A percentile compares a stretch with the other conserved stretches of the same genome.
Conservation (phyloP, 2,888 invertebrate species). For the Lithophane socia region DNA sequence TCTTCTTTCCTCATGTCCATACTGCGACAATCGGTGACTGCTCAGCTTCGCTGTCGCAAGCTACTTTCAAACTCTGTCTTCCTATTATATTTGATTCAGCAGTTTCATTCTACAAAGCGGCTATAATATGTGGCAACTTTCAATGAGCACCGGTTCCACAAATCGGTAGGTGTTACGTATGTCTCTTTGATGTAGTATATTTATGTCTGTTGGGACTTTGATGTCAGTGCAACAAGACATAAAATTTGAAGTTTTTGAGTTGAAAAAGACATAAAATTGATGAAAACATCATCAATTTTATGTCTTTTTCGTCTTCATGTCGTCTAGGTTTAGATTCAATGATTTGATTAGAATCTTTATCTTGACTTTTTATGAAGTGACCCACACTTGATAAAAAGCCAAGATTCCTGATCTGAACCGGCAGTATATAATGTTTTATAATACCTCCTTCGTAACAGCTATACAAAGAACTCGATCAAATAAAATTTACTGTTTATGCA, state of each 20-base stretch:
- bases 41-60: not conserved
- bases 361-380: not conserved
- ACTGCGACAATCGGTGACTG: not conserved
- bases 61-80: not conserved
- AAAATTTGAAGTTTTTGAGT: too few species aligned
- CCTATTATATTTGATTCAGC: constrained; percentile 8
- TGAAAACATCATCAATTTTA: not conserved
- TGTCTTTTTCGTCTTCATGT: not conserved
- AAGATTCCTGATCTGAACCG: not conserved
- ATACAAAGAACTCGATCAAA: not conserved
- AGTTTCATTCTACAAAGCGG: constrained; percentile 5
- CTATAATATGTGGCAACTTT: constrained; percentile 10
- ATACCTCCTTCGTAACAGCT: not conserved
- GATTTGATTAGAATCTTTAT: not conserved
- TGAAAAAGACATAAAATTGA: too few species aligned
- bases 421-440: not conserved
- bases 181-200: not conserved
- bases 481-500: too few species aligned
- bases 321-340: not conserved
- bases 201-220: constrained; percentile 10
- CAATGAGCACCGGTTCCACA: constrained; percentile 55
- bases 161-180: constrained; percentile 49
- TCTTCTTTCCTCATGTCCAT: not conserved
- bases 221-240: constrained; percentile 33
- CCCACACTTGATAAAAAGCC: too few species aligned